Evolutionary conservation across 1,140 invertebrate genomes (phyloP).

Genomic region (Zaprionus lachaisei): DNA sequence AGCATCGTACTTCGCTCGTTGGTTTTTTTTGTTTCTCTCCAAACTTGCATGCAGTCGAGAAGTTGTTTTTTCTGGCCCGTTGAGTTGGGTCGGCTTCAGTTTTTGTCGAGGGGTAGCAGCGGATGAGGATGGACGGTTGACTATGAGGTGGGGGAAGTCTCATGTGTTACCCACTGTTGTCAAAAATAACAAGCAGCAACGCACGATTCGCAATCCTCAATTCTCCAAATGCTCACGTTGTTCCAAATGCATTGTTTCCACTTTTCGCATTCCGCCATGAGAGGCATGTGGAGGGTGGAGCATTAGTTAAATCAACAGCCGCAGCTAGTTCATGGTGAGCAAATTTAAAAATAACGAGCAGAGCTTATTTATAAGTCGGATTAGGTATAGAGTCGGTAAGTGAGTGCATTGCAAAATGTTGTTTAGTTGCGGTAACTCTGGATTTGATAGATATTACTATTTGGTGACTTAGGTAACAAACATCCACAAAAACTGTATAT

Average conservation of each 20-base stretch:
- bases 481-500: too few species aligned
- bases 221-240: conserved; percentile 36
- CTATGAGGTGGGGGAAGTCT: conserved; percentile 29
- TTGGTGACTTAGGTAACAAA: too few species aligned
- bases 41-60: conserved; percentile 69
- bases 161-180: conserved; percentile 63
- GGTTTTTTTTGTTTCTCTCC: conserved; percentile 25
- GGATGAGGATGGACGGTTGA: neutral
- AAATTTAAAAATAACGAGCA: conserved; percentile 4
- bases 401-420: neutral
- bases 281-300: neutral
- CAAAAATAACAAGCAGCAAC: conserved; percentile 66
- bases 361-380: neutral
- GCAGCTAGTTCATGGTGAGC: neutral
- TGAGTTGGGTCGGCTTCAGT: conserved; percentile 41
- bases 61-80: conserved; percentile 60
- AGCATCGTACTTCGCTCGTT: conserved; percentile 24
- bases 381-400: neutral
- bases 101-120: neutral
- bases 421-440: neutral
- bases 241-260: conserved; percentile 56
- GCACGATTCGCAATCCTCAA: conserved; percentile 43
- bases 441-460: neutral
- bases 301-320: conserved; percentile 32
- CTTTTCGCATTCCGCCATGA: conserved; percentile 26